Percentiles rank a stretch among this genome's conserved stretches.
phyloP scores from a whole-genome alignment of 2,888 invertebrate species.

The Temnothorax rugatulus region DNA sequence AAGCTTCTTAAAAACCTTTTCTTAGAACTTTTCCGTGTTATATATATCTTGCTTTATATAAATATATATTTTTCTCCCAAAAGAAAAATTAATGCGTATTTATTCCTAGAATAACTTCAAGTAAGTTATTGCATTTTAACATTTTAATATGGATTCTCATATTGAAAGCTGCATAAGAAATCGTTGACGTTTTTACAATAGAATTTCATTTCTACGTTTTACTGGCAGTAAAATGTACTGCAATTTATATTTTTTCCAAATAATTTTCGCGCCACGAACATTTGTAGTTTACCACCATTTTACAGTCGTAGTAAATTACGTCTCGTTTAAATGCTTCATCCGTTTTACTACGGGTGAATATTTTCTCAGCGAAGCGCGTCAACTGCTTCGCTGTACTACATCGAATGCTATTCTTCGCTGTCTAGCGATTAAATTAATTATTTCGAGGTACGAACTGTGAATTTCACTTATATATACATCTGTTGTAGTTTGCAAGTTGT shows the following conservation, averaged over 20 bases:
- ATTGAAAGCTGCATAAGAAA: not conserved
- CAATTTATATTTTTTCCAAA: not conserved
- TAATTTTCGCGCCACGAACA: not conserved
- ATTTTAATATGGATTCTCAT: not conserved
- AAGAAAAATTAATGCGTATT: not conserved
- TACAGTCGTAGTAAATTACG: not conserved
- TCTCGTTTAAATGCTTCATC: constrained; percentile 5
- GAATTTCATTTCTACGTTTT: not conserved
- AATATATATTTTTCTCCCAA: not conserved
- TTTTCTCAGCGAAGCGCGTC: constrained; percentile 1
- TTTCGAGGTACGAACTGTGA: not conserved
- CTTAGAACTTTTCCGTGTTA: not conserved
- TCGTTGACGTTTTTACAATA: not conserved
- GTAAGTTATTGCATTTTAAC: not conserved
- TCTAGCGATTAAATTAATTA: constrained; percentile 34
- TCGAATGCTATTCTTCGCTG: not conserved
- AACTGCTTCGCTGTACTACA: not conserved
- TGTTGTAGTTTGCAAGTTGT: constrained; percentile 6
- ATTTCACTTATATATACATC: constrained; percentile 20
- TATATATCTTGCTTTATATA: not conserved
- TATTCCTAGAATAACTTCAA: not conserved
- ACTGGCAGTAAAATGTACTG: constrained; percentile 5
- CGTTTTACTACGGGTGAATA: constrained; percentile 20
- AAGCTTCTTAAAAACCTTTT: constrained; percentile 4
- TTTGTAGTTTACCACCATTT: constrained; percentile 13